Conservation (phyloP, 2,888 invertebrate species). For the Encarsia formosa region DNA sequence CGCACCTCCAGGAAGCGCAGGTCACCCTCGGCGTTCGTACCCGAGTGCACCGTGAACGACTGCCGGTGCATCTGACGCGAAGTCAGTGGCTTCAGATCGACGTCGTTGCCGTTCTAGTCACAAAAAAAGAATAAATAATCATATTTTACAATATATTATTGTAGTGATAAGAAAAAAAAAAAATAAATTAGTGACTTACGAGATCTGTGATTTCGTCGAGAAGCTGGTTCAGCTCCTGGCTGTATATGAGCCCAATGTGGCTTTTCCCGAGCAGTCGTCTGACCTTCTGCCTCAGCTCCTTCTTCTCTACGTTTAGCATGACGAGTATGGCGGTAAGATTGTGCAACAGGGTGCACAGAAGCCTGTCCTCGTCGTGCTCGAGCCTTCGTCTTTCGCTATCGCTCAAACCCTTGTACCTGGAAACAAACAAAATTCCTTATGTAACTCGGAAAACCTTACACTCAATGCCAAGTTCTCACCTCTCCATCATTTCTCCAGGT, state of each 20-base stretch:
- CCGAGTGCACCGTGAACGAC: constrained; percentile 96
- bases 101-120: constrained; percentile 90
- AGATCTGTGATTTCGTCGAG: constrained; percentile 91
- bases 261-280: constrained; percentile 93
- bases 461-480: constrained; percentile 45
- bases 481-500: constrained; percentile 97
- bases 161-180: neutral
- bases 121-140: neutral
- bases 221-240: constrained; percentile 94
- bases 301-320: constrained; percentile 82
- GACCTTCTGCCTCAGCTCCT: constrained; percentile 80
- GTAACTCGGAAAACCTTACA: neutral
- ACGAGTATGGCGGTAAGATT: constrained; percentile 95
- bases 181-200: constrained; percentile 63
- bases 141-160: neutral
- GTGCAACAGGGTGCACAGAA: constrained; percentile 91
- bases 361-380: constrained; percentile 95
- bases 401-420: constrained; percentile 81
- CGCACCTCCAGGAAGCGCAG: constrained; percentile 89
- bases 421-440: constrained; percentile 5
- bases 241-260: constrained; percentile 95
- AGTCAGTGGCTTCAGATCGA: constrained; percentile 91
- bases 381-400: constrained; percentile 90
- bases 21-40: constrained; percentile 86
- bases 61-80: constrained; percentile 94